phyloP scores from a whole-genome alignment of 2,888 invertebrate genomes.

The Seladonia tumulorum region DNA sequence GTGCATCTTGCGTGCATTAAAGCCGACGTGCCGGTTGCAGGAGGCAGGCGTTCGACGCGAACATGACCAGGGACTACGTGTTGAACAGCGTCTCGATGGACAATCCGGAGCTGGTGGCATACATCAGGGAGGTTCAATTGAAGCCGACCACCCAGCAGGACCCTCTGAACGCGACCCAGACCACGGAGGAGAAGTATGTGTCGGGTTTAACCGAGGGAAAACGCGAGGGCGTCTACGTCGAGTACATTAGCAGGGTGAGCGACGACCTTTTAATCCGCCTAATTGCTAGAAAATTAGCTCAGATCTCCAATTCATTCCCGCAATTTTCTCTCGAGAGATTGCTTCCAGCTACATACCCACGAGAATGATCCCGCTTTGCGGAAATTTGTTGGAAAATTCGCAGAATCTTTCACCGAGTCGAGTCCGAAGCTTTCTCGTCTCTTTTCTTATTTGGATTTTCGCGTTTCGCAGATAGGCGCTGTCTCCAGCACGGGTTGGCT shows the following conservation, averaged over 20 bases:
- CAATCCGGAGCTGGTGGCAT: slow-evolving; percentile 90
- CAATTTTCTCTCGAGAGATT: not conserved
- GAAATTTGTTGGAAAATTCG: not conserved
- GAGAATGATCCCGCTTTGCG: not conserved
- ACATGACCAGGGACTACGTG: slow-evolving; percentile 92
- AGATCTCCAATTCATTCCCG: not conserved
- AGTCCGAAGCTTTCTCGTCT: not conserved
- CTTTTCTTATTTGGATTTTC: not conserved
- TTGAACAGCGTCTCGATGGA: slow-evolving; percentile 90
- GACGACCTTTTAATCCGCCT: not conserved
- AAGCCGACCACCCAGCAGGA: slow-evolving; percentile 81
- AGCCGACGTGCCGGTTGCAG: slow-evolving; percentile 71
- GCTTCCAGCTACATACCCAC: not conserved
- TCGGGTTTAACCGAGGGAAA: slow-evolving; percentile 84
- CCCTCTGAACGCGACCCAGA: slow-evolving; percentile 80
- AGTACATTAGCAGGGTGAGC: slow-evolving; percentile 81
- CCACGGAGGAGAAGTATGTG: slow-evolving; percentile 85
- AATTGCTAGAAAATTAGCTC: not conserved
- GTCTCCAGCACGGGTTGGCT: slow-evolving; percentile 90
- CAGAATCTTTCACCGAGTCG: not conserved
- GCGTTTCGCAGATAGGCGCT: slow-evolving; percentile 87
- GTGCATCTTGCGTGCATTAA: slow-evolving; percentile 41
- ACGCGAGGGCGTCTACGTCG: slow-evolving; percentile 80
- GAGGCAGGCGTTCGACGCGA: slow-evolving; percentile 90
- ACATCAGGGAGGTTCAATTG: slow-evolving; percentile 90